Percentiles rank a stretch among this genome's conserved stretches.
Evolutionary conservation across 2,888 invertebrate genomes (phyloP).

Genomic region (Habroteleia sp.): DNA sequence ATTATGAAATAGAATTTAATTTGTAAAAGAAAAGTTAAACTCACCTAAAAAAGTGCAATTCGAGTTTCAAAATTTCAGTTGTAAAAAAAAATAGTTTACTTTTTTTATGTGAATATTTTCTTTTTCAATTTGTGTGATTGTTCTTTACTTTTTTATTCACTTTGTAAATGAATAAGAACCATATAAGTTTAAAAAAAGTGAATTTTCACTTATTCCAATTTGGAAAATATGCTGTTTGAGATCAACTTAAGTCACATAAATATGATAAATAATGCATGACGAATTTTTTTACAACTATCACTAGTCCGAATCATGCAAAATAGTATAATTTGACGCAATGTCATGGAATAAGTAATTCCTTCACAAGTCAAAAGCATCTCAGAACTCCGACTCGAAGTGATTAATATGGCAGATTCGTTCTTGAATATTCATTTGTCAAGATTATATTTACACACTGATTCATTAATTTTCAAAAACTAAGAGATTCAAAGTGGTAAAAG

Average conservation of each 20-base stretch:
- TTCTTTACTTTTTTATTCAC: too few species aligned
- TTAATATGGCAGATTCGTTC: constrained; percentile 31
- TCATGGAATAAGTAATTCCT: constrained; percentile 55
- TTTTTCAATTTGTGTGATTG: too few species aligned
- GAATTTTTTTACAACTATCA: constrained; percentile 36
- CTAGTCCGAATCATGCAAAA: constrained; percentile 43
- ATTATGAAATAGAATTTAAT: too few species aligned
- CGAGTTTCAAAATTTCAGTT: too few species aligned
- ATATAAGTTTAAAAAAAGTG: too few species aligned
- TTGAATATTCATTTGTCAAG: constrained; percentile 43
- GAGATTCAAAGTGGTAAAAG: not conserved
- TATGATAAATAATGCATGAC: constrained; percentile 41
- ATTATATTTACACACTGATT: constrained; percentile 44
- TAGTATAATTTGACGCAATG: constrained; percentile 53
- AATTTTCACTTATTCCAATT: too few species aligned
- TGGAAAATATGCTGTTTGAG: too few species aligned
- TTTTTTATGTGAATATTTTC: too few species aligned
- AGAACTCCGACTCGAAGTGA: constrained; percentile 37
- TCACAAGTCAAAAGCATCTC: constrained; percentile 31
- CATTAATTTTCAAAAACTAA: constrained; percentile 26
- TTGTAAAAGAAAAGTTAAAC: too few species aligned
- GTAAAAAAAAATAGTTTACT: too few species aligned
- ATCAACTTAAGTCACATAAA: constrained; percentile 24
- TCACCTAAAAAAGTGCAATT: too few species aligned
- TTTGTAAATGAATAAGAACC: too few species aligned